These are phyloP conservation scores for Clanis bilineata DNA, from an alignment of 2,888 invertebrate genomes.

Conservation along the genomic window DNA sequence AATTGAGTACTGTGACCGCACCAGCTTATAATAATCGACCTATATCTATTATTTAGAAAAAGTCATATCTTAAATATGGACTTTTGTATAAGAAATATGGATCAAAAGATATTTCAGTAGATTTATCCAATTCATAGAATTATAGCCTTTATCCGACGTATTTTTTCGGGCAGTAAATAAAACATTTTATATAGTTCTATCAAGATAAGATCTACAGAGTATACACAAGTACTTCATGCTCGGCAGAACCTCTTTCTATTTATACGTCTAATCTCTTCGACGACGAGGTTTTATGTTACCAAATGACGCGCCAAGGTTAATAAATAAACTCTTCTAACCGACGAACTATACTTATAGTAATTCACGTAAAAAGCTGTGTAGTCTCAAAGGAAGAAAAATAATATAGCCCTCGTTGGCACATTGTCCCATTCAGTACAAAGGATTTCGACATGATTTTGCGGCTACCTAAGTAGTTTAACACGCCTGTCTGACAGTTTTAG, in stretches of 20 bases:
- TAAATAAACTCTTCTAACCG: not conserved
- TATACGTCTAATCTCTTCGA: not conserved
- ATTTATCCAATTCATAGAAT: not conserved
- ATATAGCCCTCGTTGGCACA: slow-evolving; percentile 1
- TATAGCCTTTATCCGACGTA: too few relatives aligned
- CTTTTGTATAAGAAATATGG: too few relatives aligned
- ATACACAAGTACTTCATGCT: not conserved
- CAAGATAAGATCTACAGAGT: not conserved
- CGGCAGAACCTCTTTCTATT: not conserved
- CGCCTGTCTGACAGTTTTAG: slow-evolving; percentile 10
- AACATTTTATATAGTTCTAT: not conserved
- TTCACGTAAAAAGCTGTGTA: slow-evolving; percentile 6
- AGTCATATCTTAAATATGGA: too few relatives aligned
- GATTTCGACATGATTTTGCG: slow-evolving; percentile 26
- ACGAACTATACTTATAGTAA: slow-evolving; percentile 1
- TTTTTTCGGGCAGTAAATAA: not conserved
- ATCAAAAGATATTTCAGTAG: not conserved
- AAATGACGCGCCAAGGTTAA: not conserved
- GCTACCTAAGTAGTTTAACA: slow-evolving; percentile 25
- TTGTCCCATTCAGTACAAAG: slow-evolving; percentile 17
- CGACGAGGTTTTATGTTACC: not conserved
- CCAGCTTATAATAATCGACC: too few relatives aligned
- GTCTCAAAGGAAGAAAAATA: not conserved
- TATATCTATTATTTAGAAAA: too few relatives aligned
- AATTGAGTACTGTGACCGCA: too few relatives aligned